Evolutionary conservation across 2,113 vertebrate species (phyloP).

Genomic region (Equus quagga): DNA sequence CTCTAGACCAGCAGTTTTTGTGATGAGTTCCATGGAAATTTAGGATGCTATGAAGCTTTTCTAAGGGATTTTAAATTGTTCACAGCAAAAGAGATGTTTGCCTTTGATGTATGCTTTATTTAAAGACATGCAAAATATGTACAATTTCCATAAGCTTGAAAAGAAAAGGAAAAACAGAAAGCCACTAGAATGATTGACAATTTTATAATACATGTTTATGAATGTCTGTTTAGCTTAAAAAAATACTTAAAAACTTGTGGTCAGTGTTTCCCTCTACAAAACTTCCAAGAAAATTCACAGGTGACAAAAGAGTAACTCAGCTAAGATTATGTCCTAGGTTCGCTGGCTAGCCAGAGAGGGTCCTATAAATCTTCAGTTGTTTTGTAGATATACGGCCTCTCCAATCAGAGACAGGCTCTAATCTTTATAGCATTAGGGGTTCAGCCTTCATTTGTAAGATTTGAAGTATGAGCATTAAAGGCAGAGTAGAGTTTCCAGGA

Average conservation of each 20-base stretch:
- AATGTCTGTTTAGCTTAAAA: neutral
- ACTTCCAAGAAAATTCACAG: slow-evolving; percentile 38
- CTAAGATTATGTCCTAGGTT: slow-evolving; percentile 6
- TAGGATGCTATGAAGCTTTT: neutral
- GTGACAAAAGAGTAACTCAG: neutral
- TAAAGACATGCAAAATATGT: slow-evolving; percentile 31
- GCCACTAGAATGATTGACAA: neutral
- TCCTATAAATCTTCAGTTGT: neutral
- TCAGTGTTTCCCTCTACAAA: neutral
- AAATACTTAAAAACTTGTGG: slow-evolving; percentile 14
- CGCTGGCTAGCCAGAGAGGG: neutral
- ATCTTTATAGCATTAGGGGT: neutral
- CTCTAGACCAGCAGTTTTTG: slow-evolving; percentile 35
- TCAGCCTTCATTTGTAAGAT: neutral
- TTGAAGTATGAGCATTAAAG: slow-evolving; percentile 42
- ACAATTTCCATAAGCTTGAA: neutral
- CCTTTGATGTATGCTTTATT: slow-evolving; percentile 24
- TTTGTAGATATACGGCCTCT: neutral
- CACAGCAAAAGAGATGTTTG: slow-evolving; percentile 39
- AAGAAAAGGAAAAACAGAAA: slow-evolving; percentile 27
- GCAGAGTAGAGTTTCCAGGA: slow-evolving; percentile 19
- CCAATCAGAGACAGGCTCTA: neutral
- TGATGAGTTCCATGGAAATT: neutral
- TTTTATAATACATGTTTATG: slow-evolving; percentile 30
- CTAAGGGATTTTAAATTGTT: slow-evolving; percentile 41